Base-by-base conservation (phyloP, 2,888 invertebrate species). In the Antheraea yamamai region DNA sequence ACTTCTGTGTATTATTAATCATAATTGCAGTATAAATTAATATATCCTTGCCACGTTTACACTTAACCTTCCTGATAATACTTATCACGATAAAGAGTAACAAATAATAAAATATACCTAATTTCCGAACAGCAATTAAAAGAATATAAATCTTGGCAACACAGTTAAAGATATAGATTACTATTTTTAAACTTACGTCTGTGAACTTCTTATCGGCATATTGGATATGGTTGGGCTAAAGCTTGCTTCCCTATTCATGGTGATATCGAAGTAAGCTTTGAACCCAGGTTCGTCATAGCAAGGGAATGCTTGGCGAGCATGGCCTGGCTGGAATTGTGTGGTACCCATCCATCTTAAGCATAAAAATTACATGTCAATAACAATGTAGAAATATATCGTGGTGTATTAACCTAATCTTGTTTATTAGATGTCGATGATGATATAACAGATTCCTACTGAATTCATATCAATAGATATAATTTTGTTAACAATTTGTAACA, bases 281-380 rank as follows among this genome's bases (percentile, higher is more conserved):
- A 97, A 97, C 23, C 95, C 95, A 2, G 98, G 98, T 80, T 98
- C 98, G 84, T 98, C 98, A 84, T 98, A 97, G 87, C 98, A 98
- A 10, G 98, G 98, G 86, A 98, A 98, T 0, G 97, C 98, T 83
- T 96, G 95, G 66, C 98, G 95, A 0, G 98, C 98, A 83, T 97
- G 96, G 0, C 96, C 96, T 0, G 97, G 96, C 78, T 98, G 97
- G 85, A 98, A 97, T 84, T 98, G 98, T 0, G 98, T 98, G 10
- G 97, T 96, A 1, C 96, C 97, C 89, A 98, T 95, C 96, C 96
- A 97, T 86, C 97, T 98, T 81, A 52, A 86, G 84, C 72, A 26
- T 64, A 35, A 64, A 66, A 52, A 23, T 23, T 23, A 61, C 16
- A 51, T 55, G 26, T 55, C 30, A 2, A 10, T 55, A 30, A 55